phyloP scores from a whole-genome alignment of 2,888 invertebrate species.

The Drosophila aldrichi region DNA sequence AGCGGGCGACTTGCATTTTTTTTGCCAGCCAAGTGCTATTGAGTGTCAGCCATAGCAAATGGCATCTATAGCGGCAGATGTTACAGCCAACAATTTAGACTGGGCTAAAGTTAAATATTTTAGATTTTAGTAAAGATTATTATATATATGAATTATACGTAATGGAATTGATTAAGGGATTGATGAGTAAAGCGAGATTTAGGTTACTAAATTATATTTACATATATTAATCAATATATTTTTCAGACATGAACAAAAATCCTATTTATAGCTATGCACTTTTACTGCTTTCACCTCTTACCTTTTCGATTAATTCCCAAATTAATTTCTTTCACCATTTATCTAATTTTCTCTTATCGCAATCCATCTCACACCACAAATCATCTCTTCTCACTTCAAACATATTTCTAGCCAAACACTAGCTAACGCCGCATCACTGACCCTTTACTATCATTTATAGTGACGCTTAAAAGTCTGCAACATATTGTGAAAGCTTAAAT shows the following conservation, averaged over 20 bases:
- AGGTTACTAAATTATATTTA: background rate
- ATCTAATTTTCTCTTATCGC: background rate
- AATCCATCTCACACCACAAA: background rate
- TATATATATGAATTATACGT: background rate
- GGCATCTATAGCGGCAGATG: conserved; percentile 30
- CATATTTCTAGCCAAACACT: conserved; percentile 5
- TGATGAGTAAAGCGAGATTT: too few species aligned
- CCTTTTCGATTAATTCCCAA: background rate
- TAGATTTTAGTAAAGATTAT: background rate
- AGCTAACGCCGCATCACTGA: conserved; percentile 20
- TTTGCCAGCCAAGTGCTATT: conserved; percentile 47
- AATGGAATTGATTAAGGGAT: too few species aligned
- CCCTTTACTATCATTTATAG: background rate
- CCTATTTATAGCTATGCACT: background rate
- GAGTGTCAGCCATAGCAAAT: conserved; percentile 33
- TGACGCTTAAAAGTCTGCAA: conserved; percentile 47
- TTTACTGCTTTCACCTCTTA: background rate
- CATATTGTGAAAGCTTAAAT: background rate
- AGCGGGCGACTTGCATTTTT: conserved; percentile 44
- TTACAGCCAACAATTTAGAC: background rate
- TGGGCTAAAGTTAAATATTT: background rate
- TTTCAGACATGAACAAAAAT: background rate
- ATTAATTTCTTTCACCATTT: background rate
- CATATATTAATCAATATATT: too few species aligned
- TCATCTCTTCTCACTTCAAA: background rate